Percentiles rank a stretch among this genome's conserved stretches.
These are phyloP conservation scores for Parthenolecanium corni DNA, from an alignment of 2,888 invertebrate genomes.

Conservation along the genomic window DNA sequence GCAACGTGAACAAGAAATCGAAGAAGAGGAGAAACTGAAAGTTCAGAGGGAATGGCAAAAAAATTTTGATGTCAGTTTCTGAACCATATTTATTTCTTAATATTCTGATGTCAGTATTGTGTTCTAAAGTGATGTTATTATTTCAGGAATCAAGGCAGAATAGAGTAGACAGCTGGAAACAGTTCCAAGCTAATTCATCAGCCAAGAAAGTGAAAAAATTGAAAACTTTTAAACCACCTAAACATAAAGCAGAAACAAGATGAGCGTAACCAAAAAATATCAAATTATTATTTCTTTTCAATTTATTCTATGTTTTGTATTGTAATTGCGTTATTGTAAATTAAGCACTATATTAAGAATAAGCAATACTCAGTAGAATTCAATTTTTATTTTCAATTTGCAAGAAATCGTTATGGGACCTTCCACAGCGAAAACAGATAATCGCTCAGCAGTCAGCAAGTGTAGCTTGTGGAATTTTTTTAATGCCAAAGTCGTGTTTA, in stretches of 20 bases:
- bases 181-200: slow-evolving; percentile 60
- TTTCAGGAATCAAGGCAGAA: slow-evolving; percentile 75
- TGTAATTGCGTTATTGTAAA: too few relatives aligned
- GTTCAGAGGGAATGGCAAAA: slow-evolving; percentile 94
- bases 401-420: too few relatives aligned
- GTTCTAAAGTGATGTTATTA: neutral
- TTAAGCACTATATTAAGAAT: too few relatives aligned
- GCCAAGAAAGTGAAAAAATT: slow-evolving; percentile 67
- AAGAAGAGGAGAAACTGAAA: slow-evolving; percentile 79
- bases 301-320: too few relatives aligned
- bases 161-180: slow-evolving; percentile 85
- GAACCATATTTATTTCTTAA: neutral
- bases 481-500: too few relatives aligned
- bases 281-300: too few relatives aligned
- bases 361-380: too few relatives aligned
- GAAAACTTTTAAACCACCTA: slow-evolving; percentile 71
- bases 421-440: too few relatives aligned
- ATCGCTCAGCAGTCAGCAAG: too few relatives aligned
- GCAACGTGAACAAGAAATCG: slow-evolving; percentile 84
- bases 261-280: neutral
- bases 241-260: slow-evolving; percentile 86
- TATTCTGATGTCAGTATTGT: neutral
- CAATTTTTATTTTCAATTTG: too few relatives aligned
- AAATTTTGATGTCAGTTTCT: slow-evolving; percentile 76
- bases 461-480: too few relatives aligned